These are phyloP conservation scores for Drosophila neonasuta DNA, from an alignment of 2,888 invertebrate species.

Conservation along the genomic window DNA sequence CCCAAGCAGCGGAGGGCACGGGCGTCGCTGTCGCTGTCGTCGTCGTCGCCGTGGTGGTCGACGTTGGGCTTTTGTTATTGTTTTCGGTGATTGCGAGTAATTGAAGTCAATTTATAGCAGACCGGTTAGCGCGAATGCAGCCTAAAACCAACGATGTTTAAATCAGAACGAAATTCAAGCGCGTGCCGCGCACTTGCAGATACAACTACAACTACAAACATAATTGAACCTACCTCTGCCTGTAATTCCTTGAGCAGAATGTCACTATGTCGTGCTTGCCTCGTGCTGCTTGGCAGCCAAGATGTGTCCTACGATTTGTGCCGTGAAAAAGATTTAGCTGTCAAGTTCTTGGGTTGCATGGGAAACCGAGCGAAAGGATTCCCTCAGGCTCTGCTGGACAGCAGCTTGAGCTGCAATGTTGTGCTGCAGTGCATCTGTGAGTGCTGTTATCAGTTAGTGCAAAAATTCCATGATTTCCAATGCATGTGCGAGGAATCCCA, in stretches of 20 bases:
- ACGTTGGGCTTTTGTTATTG: constrained; percentile 1
- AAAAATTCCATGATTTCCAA: constrained; percentile 72
- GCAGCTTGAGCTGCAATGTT: constrained; percentile 36
- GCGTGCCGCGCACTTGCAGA: constrained; percentile 46
- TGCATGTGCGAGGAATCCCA: constrained; percentile 74
- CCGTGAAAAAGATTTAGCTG: constrained; percentile 57
- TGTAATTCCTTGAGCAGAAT: constrained; percentile 27
- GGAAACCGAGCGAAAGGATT: constrained; percentile 17
- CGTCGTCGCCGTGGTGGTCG: background rate
- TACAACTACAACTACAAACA: constrained; percentile 9
- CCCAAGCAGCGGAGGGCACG: constrained; percentile 24
- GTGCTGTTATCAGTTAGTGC: constrained; percentile 67
- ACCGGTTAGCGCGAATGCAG: constrained; percentile 23
- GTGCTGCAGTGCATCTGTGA: constrained; percentile 71
- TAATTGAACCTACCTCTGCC: background rate
- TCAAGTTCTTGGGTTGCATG: constrained; percentile 61
- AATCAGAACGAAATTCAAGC: constrained; percentile 45
- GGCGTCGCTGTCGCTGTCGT: constrained; percentile 13
- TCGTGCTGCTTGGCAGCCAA: constrained; percentile 50
- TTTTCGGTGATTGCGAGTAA: constrained; percentile 34
- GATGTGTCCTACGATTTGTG: constrained; percentile 54
- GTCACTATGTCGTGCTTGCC: constrained; percentile 64
- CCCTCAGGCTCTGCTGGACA: constrained; percentile 20
- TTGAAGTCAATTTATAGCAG: constrained; percentile 10
- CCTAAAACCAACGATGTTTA: constrained; percentile 43